Conservation (phyloP, 2,113 vertebrate genomes). For the Cebus imitator region DNA sequence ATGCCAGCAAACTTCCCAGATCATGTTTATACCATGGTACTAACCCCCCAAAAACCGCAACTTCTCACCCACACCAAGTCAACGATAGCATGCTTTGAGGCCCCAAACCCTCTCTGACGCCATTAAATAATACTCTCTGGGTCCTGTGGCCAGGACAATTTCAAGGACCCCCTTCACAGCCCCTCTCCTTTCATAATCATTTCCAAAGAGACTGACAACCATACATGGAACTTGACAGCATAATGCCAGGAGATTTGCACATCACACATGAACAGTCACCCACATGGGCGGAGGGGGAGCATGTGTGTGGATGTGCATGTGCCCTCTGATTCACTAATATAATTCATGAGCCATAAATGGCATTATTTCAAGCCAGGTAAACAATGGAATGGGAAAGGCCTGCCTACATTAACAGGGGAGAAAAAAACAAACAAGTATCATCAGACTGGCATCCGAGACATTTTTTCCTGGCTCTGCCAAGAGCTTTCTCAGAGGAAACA, state of each 20-base stretch:
- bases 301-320: slow-evolving; percentile 49
- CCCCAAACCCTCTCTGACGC: slow-evolving; percentile 26
- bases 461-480: slow-evolving; percentile 25
- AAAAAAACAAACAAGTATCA: neutral
- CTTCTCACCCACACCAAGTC: slow-evolving; percentile 46
- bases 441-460: neutral
- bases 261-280: slow-evolving; percentile 55
- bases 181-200: slow-evolving; percentile 20
- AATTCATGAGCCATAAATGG: slow-evolving; percentile 55
- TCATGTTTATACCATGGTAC: neutral
- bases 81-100: neutral
- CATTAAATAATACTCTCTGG: slow-evolving; percentile 49
- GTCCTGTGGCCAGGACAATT: slow-evolving; percentile 28
- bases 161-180: neutral
- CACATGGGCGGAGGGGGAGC: slow-evolving; percentile 35
- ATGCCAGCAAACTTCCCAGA: slow-evolving; percentile 23
- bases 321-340: slow-evolving; percentile 52
- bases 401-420: neutral
- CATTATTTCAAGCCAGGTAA: slow-evolving; percentile 65
- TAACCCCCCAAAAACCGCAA: neutral
- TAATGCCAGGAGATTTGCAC: slow-evolving; percentile 40
- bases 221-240: slow-evolving; percentile 50
- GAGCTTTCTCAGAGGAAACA: slow-evolving; percentile 30
- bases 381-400: slow-evolving; percentile 42
- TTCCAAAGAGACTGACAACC: slow-evolving; percentile 50